These are phyloP conservation scores for Drosophila melanica DNA, from an alignment of 1,140 invertebrate species.

Conservation along the genomic window DNA sequence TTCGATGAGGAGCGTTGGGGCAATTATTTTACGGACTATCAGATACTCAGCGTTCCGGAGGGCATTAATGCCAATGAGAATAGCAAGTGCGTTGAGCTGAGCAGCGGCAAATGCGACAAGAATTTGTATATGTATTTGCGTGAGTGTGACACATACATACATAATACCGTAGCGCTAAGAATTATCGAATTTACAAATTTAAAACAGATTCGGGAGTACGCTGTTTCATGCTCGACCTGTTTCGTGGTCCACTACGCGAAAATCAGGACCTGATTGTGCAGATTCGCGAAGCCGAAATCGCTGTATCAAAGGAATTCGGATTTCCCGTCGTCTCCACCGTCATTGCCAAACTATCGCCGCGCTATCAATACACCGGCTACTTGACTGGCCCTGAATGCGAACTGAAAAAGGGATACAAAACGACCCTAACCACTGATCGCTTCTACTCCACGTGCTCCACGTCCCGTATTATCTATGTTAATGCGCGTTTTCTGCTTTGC, in stretches of 20 bases:
- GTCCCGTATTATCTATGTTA: constrained; percentile 58
- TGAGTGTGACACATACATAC: constrained; percentile 34
- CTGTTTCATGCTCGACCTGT: constrained; percentile 70
- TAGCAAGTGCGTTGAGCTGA: constrained; percentile 64
- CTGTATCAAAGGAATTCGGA: constrained; percentile 58
- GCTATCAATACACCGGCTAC: constrained; percentile 67
- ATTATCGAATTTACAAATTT: not conserved
- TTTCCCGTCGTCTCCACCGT: constrained; percentile 72
- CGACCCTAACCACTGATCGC: constrained; percentile 59
- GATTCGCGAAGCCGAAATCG: constrained; percentile 66
- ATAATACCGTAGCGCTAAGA: not conserved
- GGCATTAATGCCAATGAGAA: constrained; percentile 45
- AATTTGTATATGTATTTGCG: constrained; percentile 50
- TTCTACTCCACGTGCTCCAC: constrained; percentile 42
- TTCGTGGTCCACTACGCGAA: constrained; percentile 47
- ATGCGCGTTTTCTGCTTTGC: constrained; percentile 61
- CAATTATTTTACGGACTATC: constrained; percentile 60
- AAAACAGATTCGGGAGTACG: constrained; percentile 56
- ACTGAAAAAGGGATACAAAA: constrained; percentile 29
- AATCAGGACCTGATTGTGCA: constrained; percentile 67
- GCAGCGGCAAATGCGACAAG: not conserved
- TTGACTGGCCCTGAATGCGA: not conserved
- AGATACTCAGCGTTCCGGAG: constrained; percentile 51
- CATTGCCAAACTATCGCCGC: constrained; percentile 66
- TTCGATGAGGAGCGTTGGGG: constrained; percentile 72